Evolutionary conservation across 1,140 invertebrate species (phyloP).

Genomic region (Eueides isabella): DNA sequence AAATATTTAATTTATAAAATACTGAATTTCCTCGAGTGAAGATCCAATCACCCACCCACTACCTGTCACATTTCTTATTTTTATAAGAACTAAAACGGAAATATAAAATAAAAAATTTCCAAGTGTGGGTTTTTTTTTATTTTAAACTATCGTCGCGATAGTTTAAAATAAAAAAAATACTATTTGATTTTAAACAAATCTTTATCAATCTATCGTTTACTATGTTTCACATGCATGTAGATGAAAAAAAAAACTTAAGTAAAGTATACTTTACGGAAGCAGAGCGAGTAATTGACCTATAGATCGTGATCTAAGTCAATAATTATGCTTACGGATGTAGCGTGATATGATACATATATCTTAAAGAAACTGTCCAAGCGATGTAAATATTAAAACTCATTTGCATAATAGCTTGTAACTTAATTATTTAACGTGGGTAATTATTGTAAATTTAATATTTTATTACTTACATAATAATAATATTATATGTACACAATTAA

Average conservation of each 20-base stretch:
- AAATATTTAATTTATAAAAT: too few relatives aligned
- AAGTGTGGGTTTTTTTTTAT: too few relatives aligned
- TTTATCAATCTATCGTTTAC: neutral
- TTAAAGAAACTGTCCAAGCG: neutral
- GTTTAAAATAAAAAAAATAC: too few relatives aligned
- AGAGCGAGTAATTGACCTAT: neutral
- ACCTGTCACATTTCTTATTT: too few relatives aligned
- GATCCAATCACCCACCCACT: too few relatives aligned
- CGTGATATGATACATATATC: neutral
- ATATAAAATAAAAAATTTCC: too few relatives aligned
- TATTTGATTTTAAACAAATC: neutral
- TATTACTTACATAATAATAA: neutral
- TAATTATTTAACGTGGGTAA: neutral
- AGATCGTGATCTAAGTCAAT: constrained; percentile 12
- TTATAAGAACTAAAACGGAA: too few relatives aligned
- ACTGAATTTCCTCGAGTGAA: too few relatives aligned
- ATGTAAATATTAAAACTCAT: neutral
- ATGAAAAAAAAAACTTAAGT: neutral
- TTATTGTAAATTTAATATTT: neutral
- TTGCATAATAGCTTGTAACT: neutral
- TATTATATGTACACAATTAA: neutral
- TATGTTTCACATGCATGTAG: neutral
- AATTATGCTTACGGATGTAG: constrained; percentile 4
- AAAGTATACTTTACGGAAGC: constrained; percentile 4
- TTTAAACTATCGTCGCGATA: too few relatives aligned